phyloP scores from a whole-genome alignment of 2,113 vertebrate species.

The Tangachromis dhanisi region DNA sequence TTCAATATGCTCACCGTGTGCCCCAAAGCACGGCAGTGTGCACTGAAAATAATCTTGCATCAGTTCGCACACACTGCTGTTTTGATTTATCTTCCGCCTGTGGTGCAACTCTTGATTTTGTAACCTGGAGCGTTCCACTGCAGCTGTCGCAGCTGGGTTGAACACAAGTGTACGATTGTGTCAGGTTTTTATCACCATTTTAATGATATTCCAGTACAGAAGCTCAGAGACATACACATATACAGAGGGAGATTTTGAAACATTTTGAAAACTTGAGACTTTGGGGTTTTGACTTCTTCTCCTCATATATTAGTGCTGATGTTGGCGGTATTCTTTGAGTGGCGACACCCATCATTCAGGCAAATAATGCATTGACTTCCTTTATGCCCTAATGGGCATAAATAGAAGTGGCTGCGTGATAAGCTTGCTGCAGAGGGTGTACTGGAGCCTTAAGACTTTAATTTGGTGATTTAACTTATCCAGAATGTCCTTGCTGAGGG shows the following conservation, averaged over 20 bases:
- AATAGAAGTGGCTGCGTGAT: background rate
- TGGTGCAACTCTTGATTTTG: background rate
- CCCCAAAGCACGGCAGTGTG: background rate
- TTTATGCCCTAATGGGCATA: background rate
- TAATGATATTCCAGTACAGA: background rate
- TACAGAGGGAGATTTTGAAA: background rate
- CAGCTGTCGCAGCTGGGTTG: background rate
- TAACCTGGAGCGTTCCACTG: background rate
- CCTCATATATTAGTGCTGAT: background rate
- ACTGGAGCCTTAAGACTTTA: background rate
- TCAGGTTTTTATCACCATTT: background rate
- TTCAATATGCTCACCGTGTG: background rate
- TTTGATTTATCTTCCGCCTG: background rate
- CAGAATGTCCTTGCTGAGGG: background rate
- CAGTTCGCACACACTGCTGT: background rate
- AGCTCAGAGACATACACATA: background rate
- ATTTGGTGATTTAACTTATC: background rate
- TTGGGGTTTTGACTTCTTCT: background rate
- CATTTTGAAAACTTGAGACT: background rate
- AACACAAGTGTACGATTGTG: background rate
- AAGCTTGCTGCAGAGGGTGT: background rate
- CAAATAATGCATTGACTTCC: background rate
- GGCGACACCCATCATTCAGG: background rate
- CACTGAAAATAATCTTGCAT: background rate
- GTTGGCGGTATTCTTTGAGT: background rate